Conservation (phyloP, 2,888 invertebrate species). For the Halictus quadricinctus region DNA sequence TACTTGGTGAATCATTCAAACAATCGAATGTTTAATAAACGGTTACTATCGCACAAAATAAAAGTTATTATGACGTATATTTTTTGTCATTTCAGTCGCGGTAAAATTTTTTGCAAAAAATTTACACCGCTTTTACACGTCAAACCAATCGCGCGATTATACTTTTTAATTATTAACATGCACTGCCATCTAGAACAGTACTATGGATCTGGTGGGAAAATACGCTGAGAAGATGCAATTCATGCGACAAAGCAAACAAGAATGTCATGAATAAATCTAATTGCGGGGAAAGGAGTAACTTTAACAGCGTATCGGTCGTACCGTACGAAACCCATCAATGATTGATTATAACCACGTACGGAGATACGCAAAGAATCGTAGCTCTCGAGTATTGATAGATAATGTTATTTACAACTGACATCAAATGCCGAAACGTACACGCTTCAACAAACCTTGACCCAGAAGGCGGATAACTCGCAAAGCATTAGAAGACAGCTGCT, state of each 20-base stretch:
- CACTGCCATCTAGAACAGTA: conserved; percentile 54
- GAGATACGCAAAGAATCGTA: neutral
- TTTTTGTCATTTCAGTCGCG: neutral
- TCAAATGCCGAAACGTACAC: conserved; percentile 43
- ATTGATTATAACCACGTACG: conserved; percentile 19
- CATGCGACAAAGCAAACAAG: conserved; percentile 53
- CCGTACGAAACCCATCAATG: conserved; percentile 41
- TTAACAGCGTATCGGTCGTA: neutral
- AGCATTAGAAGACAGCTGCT: conserved; percentile 40
- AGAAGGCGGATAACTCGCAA: conserved; percentile 48
- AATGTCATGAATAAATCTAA: conserved; percentile 25
- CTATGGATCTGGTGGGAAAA: conserved; percentile 45
- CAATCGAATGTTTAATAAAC: neutral
- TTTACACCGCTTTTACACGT: neutral
- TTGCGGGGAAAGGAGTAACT: conserved; percentile 5
- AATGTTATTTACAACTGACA: conserved; percentile 55
- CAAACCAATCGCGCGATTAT: conserved; percentile 46
- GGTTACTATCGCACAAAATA: neutral
- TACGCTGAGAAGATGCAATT: conserved; percentile 67
- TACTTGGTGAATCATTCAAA: neutral
- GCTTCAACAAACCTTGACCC: conserved; percentile 59
- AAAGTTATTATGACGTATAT: neutral
- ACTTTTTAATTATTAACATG: conserved; percentile 62
- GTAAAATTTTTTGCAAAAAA: neutral
- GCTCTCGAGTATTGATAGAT: conserved; percentile 26